Evolutionary conservation across 2,113 vertebrate genomes (phyloP), one percentile per base, ranked within the genome.

Genomic region (Labrus mixtus): DNA sequence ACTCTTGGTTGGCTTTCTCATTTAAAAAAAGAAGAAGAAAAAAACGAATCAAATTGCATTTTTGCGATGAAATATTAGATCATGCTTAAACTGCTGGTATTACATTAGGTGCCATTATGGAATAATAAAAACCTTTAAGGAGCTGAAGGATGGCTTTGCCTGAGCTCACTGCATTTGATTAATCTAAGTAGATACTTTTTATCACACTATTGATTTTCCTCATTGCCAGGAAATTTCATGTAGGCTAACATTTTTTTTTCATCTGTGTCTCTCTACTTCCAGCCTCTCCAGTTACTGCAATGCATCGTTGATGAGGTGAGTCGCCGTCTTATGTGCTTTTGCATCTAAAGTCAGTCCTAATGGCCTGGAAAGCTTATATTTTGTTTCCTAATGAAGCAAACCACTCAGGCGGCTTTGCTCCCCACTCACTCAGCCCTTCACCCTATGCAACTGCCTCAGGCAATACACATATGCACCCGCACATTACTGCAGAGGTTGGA

Each of bases 261-360:
- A 58, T 60, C 58, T 43, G 33, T 76, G 57, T 88, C 71, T 88
- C 83, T 85, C 60, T 91, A 75, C 80, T 93, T 94, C 90, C 95
- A 99, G 98, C 98, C 98, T 97, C 96, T 99, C 92, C 98, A 99
- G 98, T 97, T 99, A 97, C 96, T 99, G 95, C 98, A 99, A 96
- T 99, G 98, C 97, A 99, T 99, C 96, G 97, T 99, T 98, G 98
- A 99, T 99, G 98, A 99, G 98, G 98, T 99, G 97, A 99, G 98
- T 98, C 97, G 93, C 87, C 94, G 94, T 96, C 97, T 98, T 98
- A 97, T 98, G 97, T 97, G 97, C 97, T 97, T 98, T 97, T 97
- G 94, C 96, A 97, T 96, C 97, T 97, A 97, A 99, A 98, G 96
- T 98, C 96, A 97, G 97, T 93, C 95, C 96, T 99, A 99, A 99